phyloP scores from a whole-genome alignment of 2,888 invertebrate species.

The Cylloceria caligata region DNA sequence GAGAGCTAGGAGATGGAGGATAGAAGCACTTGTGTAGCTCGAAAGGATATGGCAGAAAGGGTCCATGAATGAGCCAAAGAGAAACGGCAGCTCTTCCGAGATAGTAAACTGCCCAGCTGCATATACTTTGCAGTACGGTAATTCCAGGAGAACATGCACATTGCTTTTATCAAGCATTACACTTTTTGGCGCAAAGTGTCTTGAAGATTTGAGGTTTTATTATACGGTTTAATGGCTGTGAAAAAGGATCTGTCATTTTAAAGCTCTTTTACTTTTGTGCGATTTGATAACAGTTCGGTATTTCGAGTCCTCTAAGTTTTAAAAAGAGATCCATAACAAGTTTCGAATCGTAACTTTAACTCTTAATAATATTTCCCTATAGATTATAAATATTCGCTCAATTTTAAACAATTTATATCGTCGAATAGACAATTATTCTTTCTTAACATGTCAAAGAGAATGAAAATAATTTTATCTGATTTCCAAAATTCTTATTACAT shows the following conservation, averaged over 20 bases:
- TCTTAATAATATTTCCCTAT: too few species aligned
- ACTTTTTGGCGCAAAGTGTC: background rate
- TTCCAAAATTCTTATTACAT: background rate
- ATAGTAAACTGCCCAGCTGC: background rate
- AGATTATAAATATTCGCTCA: too few species aligned
- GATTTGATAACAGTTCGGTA: background rate
- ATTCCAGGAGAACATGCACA: background rate
- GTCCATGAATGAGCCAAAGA: slow-evolving; percentile 50
- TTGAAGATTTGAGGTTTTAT: background rate
- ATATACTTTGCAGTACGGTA: background rate
- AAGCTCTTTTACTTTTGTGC: background rate
- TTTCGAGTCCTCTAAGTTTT: background rate
- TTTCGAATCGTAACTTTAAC: background rate
- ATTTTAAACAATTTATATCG: background rate
- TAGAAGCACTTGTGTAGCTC: slow-evolving; percentile 30
- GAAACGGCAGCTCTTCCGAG: slow-evolving; percentile 38
- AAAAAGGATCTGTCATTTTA: background rate
- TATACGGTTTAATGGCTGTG: background rate
- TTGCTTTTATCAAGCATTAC: background rate
- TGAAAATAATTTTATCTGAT: background rate
- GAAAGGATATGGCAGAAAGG: slow-evolving; percentile 49
- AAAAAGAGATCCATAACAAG: background rate
- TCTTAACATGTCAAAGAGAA: background rate
- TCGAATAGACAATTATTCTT: background rate
- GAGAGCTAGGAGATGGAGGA: slow-evolving; percentile 30